Base-by-base conservation (phyloP, 2,113 vertebrate species). In the Saccopteryx bilineata region DNA sequence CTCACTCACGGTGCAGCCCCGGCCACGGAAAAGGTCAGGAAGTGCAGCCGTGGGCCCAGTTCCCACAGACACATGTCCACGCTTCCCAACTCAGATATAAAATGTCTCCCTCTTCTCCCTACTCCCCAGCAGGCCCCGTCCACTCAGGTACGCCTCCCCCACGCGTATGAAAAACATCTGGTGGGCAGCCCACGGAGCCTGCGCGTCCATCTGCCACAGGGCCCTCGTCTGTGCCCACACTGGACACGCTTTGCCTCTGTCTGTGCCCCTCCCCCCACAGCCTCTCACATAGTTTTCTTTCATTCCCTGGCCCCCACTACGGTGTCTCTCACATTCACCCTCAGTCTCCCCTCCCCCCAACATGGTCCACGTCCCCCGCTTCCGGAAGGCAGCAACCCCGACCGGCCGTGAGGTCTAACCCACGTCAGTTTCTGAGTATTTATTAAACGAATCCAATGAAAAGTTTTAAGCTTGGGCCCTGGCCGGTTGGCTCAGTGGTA, bases 171-270 rank as follows among this genome's bases (percentile, higher is more conserved):
- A 52, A 56, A 80, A 50, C 21, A 11, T 28, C 92, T 39, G 5
- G 46, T 17, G 5, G 4, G 28, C 1, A 0, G 23, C n/a, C 4
- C 19, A 5, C 23, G 13, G 4, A 80, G 26, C 11, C 46, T 9
- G 0, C 7, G 0, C 0, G 7, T 0, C 19, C 31, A 1, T 6
- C 14, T 5, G 18, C 14, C 23, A 12, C 4, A 0, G 0, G 8
- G 3, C 14, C 46, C n/a, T 63, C 0, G 1, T 13, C 26, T 48
- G 2, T 0, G 46, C 50, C 31, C 7, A 15, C 14, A 5, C 0
- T 15, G 31, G 66, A 63, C 5, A 5, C 31, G 26, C 12, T 14
- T 3, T 11, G 26, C n/a, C 17, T 56, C 65, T 5, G 5, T 17
- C 58, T 23, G 33, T 0, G 2, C 9, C 56, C n/a, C 26, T 28